Percentiles rank a stretch among this genome's conserved stretches.
phyloP scores from a whole-genome alignment of 2,888 invertebrate species.

The Dione juno region DNA sequence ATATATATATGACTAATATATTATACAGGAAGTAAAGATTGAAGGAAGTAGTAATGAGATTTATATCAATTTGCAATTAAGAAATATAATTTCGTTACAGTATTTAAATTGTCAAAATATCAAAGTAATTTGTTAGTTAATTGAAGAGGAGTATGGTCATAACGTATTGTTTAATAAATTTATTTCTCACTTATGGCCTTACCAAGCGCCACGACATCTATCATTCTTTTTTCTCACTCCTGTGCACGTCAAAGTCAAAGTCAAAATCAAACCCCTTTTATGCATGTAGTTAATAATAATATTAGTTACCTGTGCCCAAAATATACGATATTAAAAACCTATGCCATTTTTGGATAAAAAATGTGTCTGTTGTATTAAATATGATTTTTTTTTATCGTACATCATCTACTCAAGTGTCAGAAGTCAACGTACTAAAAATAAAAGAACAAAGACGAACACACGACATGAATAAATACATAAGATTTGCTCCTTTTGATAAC shows the following conservation, averaged over 20 bases:
- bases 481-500: constrained; percentile 54
- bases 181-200: too few species aligned
- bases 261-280: too few species aligned
- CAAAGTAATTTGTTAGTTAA: too few species aligned
- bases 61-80: too few species aligned
- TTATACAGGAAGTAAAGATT: background rate
- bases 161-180: too few species aligned
- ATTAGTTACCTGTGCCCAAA: background rate
- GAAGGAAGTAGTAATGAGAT: background rate
- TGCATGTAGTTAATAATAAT: background rate
- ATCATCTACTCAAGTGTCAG: constrained; percentile 52
- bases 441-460: constrained; percentile 66
- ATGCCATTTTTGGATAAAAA: background rate
- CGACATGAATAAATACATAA: constrained; percentile 65
- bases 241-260: background rate
- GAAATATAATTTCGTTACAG: too few species aligned
- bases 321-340: background rate
- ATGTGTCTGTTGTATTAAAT: background rate
- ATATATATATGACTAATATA: background rate
- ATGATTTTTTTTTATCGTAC: background rate
- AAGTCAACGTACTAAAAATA: constrained; percentile 67
- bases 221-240: too few species aligned
- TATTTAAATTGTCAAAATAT: too few species aligned
- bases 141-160: too few species aligned
- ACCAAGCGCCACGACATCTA: too few species aligned